Evolutionary conservation across 2,797 vertebrate genomes (phyloP), one percentile per base, ranked within the genome.

Genomic region (Phrynocephalus guinanensis): DNA sequence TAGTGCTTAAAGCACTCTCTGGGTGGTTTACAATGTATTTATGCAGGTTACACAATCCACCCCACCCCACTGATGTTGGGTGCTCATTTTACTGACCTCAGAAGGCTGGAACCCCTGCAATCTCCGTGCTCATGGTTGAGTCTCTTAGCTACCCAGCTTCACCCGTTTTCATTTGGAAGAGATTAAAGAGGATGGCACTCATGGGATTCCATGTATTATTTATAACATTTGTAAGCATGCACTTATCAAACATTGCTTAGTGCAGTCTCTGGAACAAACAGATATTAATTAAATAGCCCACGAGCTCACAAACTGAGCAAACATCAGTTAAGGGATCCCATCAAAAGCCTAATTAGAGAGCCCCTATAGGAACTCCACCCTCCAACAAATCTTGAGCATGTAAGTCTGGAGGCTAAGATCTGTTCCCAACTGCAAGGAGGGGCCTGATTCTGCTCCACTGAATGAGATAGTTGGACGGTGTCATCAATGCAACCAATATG

Each of bases 311-410:
- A 84, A 81, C 60, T 30, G 48, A 86, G 88, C 77, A 75, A 86
- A 89, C 50, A 48, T 90, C 86, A 71, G 81, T 90, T 87, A 87
- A 76, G 60, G 30, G 70, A 84, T 79, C 80, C 81, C 20, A 48
- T 76, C 81, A 84, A 75, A 90, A 68, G 70, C 48, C 52, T 84
- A 87, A 87, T 87, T 90, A 87, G 78, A 33, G 48, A 84, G 16
- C 70, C 81, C 63, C 80, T 38, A 30, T 79, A 89, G 80, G 67
- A 83, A 79, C 75, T 79, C 56, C n/a, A 73, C 68, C 77, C 86
- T 80, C 77, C 70, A n/a, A 76, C 30, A 63, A 89, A 79, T 48
- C 30, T 28, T n/a, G 33, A 28, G 26, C 77, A 60, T 71, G 81
- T 60, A 84, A 44, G 13, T 66, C 76, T 67, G 16, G n/a, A 67